Conservation (phyloP, 2,113 vertebrate species). For the Micronisus gabar region DNA sequence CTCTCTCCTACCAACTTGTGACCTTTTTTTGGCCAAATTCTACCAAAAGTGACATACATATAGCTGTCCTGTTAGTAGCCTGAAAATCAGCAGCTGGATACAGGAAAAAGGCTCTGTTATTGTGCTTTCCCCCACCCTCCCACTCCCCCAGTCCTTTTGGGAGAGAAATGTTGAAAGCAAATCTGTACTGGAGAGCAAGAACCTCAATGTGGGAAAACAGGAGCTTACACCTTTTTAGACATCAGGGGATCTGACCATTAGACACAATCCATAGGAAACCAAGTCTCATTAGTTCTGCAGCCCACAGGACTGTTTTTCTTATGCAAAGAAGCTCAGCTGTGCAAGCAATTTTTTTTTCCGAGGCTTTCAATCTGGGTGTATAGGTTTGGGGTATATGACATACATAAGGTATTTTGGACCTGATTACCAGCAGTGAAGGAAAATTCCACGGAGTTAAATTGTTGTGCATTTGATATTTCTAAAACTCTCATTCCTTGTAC, state of each 20-base stretch:
- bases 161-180: neutral
- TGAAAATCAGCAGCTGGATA: neutral
- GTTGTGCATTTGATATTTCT: neutral
- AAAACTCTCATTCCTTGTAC: neutral
- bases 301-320: conserved; percentile 12
- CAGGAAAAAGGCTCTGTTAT: neutral
- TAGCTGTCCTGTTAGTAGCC: neutral
- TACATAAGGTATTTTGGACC: neutral
- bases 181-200: neutral
- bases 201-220: neutral
- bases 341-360: neutral
- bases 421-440: neutral
- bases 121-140: neutral
- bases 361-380: neutral
- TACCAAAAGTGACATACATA: rapidly evolving
- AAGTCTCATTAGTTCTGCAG: neutral
- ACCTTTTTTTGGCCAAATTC: neutral
- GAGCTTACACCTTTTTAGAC: neutral
- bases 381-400: neutral
- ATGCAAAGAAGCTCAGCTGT: neutral
- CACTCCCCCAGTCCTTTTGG: neutral
- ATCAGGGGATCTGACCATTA: neutral
- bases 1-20: neutral
- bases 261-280: neutral
- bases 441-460: neutral